Percentiles rank a stretch among this genome's conserved stretches.
Evolutionary conservation across 2,797 vertebrate species (phyloP).

Genomic region (Benthosema pterotum): DNA sequence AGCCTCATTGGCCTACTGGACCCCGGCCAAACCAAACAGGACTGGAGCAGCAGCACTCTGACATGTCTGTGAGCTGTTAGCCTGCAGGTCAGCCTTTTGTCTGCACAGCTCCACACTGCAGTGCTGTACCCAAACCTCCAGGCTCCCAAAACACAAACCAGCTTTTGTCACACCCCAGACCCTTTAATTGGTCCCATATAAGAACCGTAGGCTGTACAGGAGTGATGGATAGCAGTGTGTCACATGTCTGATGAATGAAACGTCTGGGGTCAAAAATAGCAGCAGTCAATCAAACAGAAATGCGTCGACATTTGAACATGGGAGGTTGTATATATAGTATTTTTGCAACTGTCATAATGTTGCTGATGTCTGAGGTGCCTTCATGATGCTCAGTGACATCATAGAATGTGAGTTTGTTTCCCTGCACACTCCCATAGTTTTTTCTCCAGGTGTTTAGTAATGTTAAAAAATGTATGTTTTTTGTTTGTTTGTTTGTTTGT

Average conservation of each 20-base stretch:
- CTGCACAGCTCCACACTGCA: constrained; percentile 13
- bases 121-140: constrained; percentile 6
- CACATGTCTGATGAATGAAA: constrained; percentile 2
- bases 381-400: no score
- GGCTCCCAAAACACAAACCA: constrained; percentile 43
- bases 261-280: neutral
- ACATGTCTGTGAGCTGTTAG: constrained; percentile 41
- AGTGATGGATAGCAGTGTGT: constrained; percentile 31
- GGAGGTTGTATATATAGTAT: no score
- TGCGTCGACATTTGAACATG: neutral
- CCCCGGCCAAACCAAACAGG: constrained; percentile 55
- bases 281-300: neutral
- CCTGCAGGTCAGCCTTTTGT: constrained; percentile 30
- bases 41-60: constrained; percentile 36
- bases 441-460: no score
- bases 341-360: no score
- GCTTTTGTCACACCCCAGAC: constrained; percentile 39
- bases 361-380: no score
- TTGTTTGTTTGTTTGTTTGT: no score
- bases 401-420: no score
- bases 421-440: no score
- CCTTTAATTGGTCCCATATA: constrained; percentile 32
- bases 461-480: no score
- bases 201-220: constrained; percentile 31
- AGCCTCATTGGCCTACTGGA: constrained; percentile 30